Percentiles rank a stretch among this genome's conserved stretches.
Evolutionary conservation across 2,888 invertebrate species (phyloP).

Genomic region (Lasioglossum lativentre): DNA sequence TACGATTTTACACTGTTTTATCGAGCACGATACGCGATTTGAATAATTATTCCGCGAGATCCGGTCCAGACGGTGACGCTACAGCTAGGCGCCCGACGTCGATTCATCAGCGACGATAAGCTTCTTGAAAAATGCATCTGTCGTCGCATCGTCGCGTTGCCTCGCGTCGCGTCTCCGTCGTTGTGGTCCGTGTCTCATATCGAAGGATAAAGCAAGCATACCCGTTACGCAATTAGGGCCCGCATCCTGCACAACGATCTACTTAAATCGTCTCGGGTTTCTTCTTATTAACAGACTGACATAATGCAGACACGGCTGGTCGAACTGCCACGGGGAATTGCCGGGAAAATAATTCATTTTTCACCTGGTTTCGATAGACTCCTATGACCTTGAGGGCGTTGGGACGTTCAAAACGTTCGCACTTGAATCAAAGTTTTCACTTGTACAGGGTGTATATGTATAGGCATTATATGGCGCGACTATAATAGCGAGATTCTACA

Average conservation of each 20-base stretch:
- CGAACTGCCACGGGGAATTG: background rate
- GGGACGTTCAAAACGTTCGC: no score
- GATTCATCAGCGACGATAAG: slow-evolving; percentile 69
- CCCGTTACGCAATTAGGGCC: slow-evolving; percentile 68
- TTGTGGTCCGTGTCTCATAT: slow-evolving; percentile 36
- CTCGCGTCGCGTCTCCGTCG: background rate
- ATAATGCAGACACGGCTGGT: background rate
- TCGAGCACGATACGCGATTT: slow-evolving; percentile 16
- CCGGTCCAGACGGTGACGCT: slow-evolving; percentile 53
- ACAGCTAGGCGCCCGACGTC: slow-evolving; percentile 63
- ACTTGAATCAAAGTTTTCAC: no score
- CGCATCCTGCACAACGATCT: slow-evolving; percentile 65
- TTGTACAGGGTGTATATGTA: no score
- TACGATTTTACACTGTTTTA: background rate
- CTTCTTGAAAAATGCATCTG: slow-evolving; percentile 67
- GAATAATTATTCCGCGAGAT: slow-evolving; percentile 50
- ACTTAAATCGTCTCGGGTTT: slow-evolving; percentile 43
- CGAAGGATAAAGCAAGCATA: slow-evolving; percentile 59
- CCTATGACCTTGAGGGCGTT: no score
- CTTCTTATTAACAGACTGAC: slow-evolving; percentile 21
- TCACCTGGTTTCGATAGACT: background rate
- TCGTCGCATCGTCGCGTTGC: slow-evolving; percentile 23
- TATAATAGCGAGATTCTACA: no score
- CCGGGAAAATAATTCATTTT: background rate
- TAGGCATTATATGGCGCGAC: no score